phyloP scores from a whole-genome alignment of 2,113 vertebrate species.

The Alouatta palliata region DNA sequence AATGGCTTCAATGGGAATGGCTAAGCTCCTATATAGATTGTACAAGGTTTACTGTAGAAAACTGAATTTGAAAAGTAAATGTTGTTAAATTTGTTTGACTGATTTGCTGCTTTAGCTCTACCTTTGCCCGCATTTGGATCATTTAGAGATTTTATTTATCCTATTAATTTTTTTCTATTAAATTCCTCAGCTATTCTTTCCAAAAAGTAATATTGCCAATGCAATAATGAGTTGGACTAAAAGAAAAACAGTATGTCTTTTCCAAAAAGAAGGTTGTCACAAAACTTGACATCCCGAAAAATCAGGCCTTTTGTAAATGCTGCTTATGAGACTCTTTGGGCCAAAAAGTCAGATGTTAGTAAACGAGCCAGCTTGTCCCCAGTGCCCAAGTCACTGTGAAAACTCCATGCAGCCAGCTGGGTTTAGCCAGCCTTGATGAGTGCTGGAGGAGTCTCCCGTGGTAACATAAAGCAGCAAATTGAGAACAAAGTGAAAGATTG shows the following conservation, averaged over 20 bases:
- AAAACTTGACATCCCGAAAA: neutral
- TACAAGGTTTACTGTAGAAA: conserved; percentile 27
- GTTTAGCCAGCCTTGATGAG: neutral
- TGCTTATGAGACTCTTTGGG: conserved; percentile 32
- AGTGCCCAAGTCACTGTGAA: neutral
- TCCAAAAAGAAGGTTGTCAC: conserved; percentile 4
- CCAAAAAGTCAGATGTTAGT: conserved; percentile 34
- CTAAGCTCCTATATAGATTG: neutral
- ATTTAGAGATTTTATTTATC: neutral
- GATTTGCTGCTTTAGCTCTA: neutral
- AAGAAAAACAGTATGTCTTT: neutral
- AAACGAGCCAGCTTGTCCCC: conserved; percentile 52
- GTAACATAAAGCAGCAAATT: neutral
- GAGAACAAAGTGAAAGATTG: neutral
- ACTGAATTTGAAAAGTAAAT: neutral
- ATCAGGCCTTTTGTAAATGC: neutral
- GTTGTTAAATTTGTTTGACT: neutral
- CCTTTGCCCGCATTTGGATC: neutral
- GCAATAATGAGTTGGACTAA: neutral
- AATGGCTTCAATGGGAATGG: neutral
- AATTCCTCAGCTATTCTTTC: neutral
- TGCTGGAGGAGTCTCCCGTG: neutral
- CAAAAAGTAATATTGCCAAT: conserved; percentile 38
- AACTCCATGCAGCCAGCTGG: conserved; percentile 8
- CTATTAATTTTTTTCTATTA: conserved; percentile 16